Evolutionary conservation across 2,888 invertebrate genomes (phyloP), one percentile per base, ranked within the genome.

Genomic region (Dolomedes plantarius): DNA sequence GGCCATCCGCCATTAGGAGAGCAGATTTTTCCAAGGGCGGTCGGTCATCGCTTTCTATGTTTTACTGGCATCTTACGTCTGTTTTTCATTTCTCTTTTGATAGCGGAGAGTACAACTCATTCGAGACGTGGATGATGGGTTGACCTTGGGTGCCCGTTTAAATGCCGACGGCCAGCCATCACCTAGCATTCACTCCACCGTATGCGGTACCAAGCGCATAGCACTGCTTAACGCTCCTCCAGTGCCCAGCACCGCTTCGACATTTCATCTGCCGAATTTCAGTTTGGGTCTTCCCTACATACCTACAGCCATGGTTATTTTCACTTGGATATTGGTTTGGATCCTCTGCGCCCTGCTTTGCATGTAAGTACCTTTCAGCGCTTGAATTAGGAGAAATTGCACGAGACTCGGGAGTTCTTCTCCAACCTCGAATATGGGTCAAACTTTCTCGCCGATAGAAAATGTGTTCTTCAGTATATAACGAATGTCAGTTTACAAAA

Each of bases 91-190:
- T 46, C 46, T n/a, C 46, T 36, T 36, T 36, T 36, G 36, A 36
- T 36, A 36, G 36, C 46, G 2, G 11, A 2, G 5, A 11, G 46
- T 16, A 36, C 5, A 5, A 16, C n/a, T 36, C 5, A 5, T 9
- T 9, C 9, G 5, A 16, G 23, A 19, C 16, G 11, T 16, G 9
- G 62, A 62, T n/a, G 62, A 62, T 62, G 62, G n/a, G 32, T 13
- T 68, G 68, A 68, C 68, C 68, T 68, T 68, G 68, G 23, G 27
- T 36, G 39, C 68, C 68, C 36, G 36, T 36, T 68, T 68, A 68
- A 68, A 68, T 68, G 39, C 39, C 27, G 39, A 68, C 39, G 68
- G 19, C 23, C 7, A 23, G 68, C n/a, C 68, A n/a, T n/a, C 68
- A 68, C 68, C 68, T 68, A 32, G 46, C 46, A 46, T 9, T 46